Evolutionary conservation across 2,113 vertebrate genomes (phyloP), one percentile per base, ranked within the genome.

Genomic region (Seriola dumerili): DNA sequence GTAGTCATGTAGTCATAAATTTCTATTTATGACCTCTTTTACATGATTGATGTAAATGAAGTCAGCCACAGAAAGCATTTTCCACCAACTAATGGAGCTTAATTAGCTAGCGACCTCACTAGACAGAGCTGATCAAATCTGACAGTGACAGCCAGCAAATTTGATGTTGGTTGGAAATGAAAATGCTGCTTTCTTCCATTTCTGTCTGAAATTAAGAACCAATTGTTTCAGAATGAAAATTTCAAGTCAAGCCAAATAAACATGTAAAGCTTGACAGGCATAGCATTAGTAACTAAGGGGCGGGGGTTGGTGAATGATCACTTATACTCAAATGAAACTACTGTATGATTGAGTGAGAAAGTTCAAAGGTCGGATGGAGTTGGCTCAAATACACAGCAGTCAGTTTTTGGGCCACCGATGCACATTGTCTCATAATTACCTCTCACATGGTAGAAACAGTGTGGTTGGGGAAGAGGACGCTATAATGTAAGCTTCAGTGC

Each of bases 401-500:
- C 71, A 65, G 16, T 44, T 38, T 38, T 72, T 48, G 13, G 65
- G 25, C 19, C 50, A 17, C 68, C 52, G 58, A 32, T 72, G 36
- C 68, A 44, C 25, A 13, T 9, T 1, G 34, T 29, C 58, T 76
- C 61, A 78, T 55, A 32, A 86, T 68, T 71, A 7, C 61, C 62
- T 86, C 72, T 70, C 85, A 73, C 73, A 80, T 57, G 61, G 80
- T 54, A 69, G 66, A 67, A 55, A 55, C 46, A 58, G 50, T 32
- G 76, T 52, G 52, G 63, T 71, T 82, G 67, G 55, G 23, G 29
- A 40, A 61, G 64, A 74, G 46, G 79, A 89, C 70, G 70, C 87
- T 76, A 25, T 70, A 81, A 78, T 85, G 69, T 65, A 84, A 87
- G 65, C 66, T 73, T 80, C 63, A 29, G 5, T 54, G 78, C 8